Evolutionary conservation across 2,113 vertebrate species (phyloP).

Genomic region (Dicrurus megarhynchus): DNA sequence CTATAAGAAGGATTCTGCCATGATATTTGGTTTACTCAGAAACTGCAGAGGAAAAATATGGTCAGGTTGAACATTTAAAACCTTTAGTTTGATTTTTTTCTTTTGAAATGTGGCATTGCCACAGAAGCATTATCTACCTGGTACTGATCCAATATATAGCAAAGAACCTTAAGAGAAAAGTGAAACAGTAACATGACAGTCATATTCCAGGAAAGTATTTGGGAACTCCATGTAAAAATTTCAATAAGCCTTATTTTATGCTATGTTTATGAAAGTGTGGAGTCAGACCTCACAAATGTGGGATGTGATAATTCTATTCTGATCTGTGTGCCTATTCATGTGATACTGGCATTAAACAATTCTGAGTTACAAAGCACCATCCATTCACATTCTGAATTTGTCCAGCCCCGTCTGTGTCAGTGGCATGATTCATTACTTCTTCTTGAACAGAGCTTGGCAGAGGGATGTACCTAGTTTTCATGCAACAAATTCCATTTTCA

Average conservation of each 20-base stretch:
- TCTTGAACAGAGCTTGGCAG: neutral
- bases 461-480: neutral
- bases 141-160: neutral
- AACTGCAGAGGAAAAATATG: neutral
- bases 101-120: neutral
- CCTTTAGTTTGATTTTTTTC: neutral
- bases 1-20: neutral
- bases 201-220: neutral
- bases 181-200: neutral
- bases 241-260: neutral
- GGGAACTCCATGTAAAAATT: neutral
- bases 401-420: neutral
- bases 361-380: neutral
- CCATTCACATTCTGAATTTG: neutral
- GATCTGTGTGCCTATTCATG: neutral
- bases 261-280: neutral
- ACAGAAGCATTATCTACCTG: neutral
- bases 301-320: constrained; percentile 22
- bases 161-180: neutral
- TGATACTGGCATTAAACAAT: neutral
- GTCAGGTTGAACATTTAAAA: neutral
- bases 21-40: neutral
- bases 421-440: neutral
- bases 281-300: constrained; percentile 7
- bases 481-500: neutral